A percentile compares a stretch with the other conserved stretches of the same genome.
These are phyloP conservation scores for Brachyptera risi DNA, from an alignment of 2,888 invertebrate species.

Conservation along the genomic window DNA sequence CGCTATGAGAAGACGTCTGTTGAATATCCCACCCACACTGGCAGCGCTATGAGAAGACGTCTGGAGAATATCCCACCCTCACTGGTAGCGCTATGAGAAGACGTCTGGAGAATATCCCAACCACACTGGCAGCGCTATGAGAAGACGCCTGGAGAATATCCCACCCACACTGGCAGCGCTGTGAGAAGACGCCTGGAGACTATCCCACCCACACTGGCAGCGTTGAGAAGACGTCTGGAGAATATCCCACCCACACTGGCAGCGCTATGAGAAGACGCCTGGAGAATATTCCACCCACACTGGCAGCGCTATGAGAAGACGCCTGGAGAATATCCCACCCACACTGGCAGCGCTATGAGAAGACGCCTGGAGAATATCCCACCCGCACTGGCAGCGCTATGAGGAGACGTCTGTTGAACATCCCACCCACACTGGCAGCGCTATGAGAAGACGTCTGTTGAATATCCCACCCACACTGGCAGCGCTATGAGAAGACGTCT, in stretches of 20 bases:
- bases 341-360: not conserved
- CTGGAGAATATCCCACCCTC: not conserved
- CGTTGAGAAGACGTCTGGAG: not conserved
- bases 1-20: not conserved
- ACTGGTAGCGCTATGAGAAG: not conserved
- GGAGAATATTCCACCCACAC: not conserved
- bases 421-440: not conserved
- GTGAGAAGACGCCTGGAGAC: not conserved
- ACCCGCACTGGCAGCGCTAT: not conserved
- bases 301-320: not conserved
- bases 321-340: not conserved
- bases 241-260: not conserved
- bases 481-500: not conserved
- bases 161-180: not conserved
- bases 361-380: not conserved
- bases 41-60: not conserved
- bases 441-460: not conserved
- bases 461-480: not conserved
- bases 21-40: not conserved
- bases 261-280: not conserved
- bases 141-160: not conserved
- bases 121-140: not conserved
- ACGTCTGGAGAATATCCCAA: not conserved
- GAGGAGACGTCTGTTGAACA: not conserved
- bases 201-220: not conserved